Conservation (phyloP, 1,140 invertebrate species). For the Colletes latitarsis region DNA sequence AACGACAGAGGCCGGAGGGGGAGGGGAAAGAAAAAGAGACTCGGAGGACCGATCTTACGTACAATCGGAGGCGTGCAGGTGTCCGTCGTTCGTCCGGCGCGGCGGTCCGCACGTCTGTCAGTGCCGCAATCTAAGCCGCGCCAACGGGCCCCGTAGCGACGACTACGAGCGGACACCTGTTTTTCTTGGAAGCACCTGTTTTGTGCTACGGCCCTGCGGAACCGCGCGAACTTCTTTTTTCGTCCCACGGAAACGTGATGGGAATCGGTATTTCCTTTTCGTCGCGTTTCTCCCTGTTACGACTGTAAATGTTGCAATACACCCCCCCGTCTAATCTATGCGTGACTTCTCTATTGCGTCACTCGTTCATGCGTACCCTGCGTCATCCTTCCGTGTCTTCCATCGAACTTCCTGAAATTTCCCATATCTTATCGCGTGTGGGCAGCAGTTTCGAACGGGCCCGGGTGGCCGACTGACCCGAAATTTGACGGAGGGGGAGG, state of each 20-base stretch:
- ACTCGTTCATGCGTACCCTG: no score
- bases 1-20: not conserved
- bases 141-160: slow-evolving; percentile 63
- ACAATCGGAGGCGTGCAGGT: slow-evolving; percentile 76
- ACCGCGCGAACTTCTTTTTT: slow-evolving; percentile 36
- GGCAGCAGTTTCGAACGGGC: no score
- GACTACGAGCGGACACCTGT: slow-evolving; percentile 71
- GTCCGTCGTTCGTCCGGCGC: slow-evolving; percentile 67
- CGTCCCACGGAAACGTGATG: slow-evolving; percentile 12
- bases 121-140: slow-evolving; percentile 69
- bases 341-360: not conserved
- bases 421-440: no score
- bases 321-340: not conserved
- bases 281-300: not conserved
- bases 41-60: slow-evolving; percentile 63
- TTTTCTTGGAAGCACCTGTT: slow-evolving; percentile 60
- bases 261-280: slow-evolving; percentile 40
- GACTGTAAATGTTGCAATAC: slow-evolving; percentile 19
- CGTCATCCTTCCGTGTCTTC: no score
- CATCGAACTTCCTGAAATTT: no score
- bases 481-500: no score
- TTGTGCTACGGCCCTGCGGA: slow-evolving; percentile 24
- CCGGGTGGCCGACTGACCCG: no score
- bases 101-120: slow-evolving; percentile 64
- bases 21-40: slow-evolving; percentile 26